Evolutionary conservation across 2,113 vertebrate species (phyloP), one percentile per base, ranked within the genome.

Genomic region (Apus apus): DNA sequence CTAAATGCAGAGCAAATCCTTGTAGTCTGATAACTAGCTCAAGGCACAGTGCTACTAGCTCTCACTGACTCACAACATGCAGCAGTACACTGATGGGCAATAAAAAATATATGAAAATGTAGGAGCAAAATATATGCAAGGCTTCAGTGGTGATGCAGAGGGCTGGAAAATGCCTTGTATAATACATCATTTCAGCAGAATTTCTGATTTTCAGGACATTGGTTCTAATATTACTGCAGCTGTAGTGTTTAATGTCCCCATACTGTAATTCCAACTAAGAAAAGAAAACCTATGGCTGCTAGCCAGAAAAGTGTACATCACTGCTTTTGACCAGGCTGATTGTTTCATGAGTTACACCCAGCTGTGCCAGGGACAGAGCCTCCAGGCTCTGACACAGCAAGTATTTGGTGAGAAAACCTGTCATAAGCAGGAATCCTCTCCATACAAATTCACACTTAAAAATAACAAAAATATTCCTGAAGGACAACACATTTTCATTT

Each of bases 171-270:
- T 20, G 86, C 56, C 50, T 68, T 85, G 40, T 62, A 36, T 38
- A 73, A 72, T 70, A 72, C 54, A 93, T 94, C 7, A 94, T 87
- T 96, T 91, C 82, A 92, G 60, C 43, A 36, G 82, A 91, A 93
- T 95, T 97, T 96, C 91, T 97, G 78, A 80, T 97, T 97, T 97
- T 96, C 94, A 92, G 86, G 65, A 94, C 93, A 94, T 36, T 92
- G 85, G 68, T 85, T 96, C 82, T 87, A 89, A 94, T 95, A 96
- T 94, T 92, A 94, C 93, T 91, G 48, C 30, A 94, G 61, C 82
- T 23, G 11, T 45, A 70, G 54, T 90, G 73, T 96, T 97, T 95
- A 93, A 79, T 89, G 85, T 78, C 71, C 89, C 78, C 54, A 45
- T 16, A 80, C 62, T 74, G 21, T 82, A 81, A 97, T 87, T 97